Conservation (phyloP, 2,113 vertebrate genomes). For the Tetrao urogallus region DNA sequence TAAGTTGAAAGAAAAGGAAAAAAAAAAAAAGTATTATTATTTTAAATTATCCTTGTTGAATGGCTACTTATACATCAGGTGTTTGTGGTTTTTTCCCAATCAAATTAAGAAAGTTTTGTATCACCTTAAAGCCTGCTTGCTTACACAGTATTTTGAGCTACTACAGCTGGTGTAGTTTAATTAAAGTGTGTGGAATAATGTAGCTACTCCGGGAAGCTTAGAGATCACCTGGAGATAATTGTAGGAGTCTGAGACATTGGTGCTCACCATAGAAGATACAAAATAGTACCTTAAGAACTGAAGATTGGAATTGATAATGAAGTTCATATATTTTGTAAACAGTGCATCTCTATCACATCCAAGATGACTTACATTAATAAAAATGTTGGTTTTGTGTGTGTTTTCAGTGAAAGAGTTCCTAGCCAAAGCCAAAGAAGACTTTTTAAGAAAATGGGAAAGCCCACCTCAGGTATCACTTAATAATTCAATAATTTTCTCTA, state of each 20-base stretch:
- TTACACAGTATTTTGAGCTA: slow-evolving; percentile 62
- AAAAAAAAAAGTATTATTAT: neutral
- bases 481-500: neutral
- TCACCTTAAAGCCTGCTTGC: slow-evolving; percentile 78
- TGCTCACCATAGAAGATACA: slow-evolving; percentile 29
- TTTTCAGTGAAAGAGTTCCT: slow-evolving; percentile 98
- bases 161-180: slow-evolving; percentile 65
- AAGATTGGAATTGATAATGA: slow-evolving; percentile 28
- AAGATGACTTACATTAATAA: slow-evolving; percentile 16
- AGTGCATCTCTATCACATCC: neutral
- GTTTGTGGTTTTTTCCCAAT: neutral
- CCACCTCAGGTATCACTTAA: slow-evolving; percentile 88
- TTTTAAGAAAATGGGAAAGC: slow-evolving; percentile 98
- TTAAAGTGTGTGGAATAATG: slow-evolving; percentile 21
- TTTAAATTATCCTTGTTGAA: neutral
- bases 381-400: slow-evolving; percentile 29
- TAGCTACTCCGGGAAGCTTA: slow-evolving; percentile 38
- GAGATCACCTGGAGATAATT: neutral
- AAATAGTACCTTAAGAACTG: neutral
- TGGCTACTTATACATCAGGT: neutral
- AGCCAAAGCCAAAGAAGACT: slow-evolving; percentile 99
- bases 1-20: slow-evolving; percentile 29
- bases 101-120: slow-evolving; percentile 56
- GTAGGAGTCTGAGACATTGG: slow-evolving; percentile 33
- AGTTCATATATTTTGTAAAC: neutral